Evolutionary conservation across 2,888 invertebrate genomes (phyloP).

Genomic region (Drosophila affinis): DNA sequence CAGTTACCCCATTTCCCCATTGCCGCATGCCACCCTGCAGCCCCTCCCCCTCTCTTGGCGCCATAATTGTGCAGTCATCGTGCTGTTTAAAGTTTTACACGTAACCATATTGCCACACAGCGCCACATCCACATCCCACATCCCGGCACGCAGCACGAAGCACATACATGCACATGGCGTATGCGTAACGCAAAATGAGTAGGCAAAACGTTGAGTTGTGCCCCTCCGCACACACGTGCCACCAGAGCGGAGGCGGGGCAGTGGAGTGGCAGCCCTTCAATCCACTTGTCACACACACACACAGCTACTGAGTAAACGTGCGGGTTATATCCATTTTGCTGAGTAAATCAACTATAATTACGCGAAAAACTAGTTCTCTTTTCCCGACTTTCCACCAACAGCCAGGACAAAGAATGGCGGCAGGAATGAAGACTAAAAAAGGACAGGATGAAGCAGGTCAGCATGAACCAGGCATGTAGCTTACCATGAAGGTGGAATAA

Average conservation of each 20-base stretch:
- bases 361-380: slow-evolving; percentile 2
- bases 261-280: slow-evolving; percentile 29
- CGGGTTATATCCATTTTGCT: slow-evolving; percentile 34
- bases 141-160: not conserved
- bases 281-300: slow-evolving; percentile 37
- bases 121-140: not conserved
- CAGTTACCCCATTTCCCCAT: slow-evolving; percentile 14
- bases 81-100: slow-evolving; percentile 62
- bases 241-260: slow-evolving; percentile 7
- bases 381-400: not conserved
- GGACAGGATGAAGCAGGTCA: too few species aligned
- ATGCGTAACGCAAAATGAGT: slow-evolving; percentile 66
- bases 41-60: slow-evolving; percentile 1
- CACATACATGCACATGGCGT: slow-evolving; percentile 32
- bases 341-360: slow-evolving; percentile 47
- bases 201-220: slow-evolving; percentile 48
- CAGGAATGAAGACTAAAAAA: not conserved
- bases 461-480: too few species aligned
- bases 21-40: not conserved
- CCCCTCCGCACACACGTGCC: slow-evolving; percentile 10
- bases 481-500: not conserved
- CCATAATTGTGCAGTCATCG: slow-evolving; percentile 75
- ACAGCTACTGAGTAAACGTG: slow-evolving; percentile 41
- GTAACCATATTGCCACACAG: slow-evolving; percentile 55
- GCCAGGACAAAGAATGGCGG: not conserved